Evolutionary conservation across 1,140 invertebrate genomes (phyloP), one percentile per base, ranked within the genome.

Genomic region (Trachymyrmex cornetzi): DNA sequence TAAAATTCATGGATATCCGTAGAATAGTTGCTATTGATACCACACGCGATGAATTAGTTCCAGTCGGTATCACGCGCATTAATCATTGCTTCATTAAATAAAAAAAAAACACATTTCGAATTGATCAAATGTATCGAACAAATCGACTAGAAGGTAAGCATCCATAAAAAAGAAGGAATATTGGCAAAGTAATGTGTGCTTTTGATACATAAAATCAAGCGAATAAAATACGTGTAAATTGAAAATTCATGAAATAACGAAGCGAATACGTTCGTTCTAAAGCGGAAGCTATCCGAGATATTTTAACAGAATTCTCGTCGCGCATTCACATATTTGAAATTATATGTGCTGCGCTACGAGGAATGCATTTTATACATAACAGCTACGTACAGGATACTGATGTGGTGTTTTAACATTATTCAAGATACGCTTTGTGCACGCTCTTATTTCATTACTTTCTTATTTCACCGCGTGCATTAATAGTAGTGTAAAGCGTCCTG

Each of bases 211-310:
- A 24, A 64, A 85, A 77, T 85, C 44, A 85, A 67, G 30, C 44
- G 59, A 48, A 34, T 44, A 34, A 66, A 66, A 85, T 38, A 48
- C 59, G 64, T 59, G 55, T 61, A 84, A 74, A 84, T 84, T 75
- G 80, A 84, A 84, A 84, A 84, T 84, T 84, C 80, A 75, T 63
- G 59, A 75, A 75, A 84, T 84, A 61, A 84, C 38, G 55, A 55
- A 48, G 22, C 38, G 55, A 38, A 74, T 48, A 38, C 61, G 69
- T 74, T 27, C 55, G 55, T 63, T 75, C 67, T 74, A 74, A 84
- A 61, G 80, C 80, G 69, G 9, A 59, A 48, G 69, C 22, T 74
- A 84, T 74, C 57, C 80, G 24, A 48, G 69, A 75, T 48, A 75
- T 82, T 75, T 84, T 75, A 74, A 74, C 69, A 30, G 34, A 74